Evolutionary conservation across 2,888 invertebrate genomes (phyloP), one percentile per base, ranked within the genome.

Genomic region (Drosophila anceps): DNA sequence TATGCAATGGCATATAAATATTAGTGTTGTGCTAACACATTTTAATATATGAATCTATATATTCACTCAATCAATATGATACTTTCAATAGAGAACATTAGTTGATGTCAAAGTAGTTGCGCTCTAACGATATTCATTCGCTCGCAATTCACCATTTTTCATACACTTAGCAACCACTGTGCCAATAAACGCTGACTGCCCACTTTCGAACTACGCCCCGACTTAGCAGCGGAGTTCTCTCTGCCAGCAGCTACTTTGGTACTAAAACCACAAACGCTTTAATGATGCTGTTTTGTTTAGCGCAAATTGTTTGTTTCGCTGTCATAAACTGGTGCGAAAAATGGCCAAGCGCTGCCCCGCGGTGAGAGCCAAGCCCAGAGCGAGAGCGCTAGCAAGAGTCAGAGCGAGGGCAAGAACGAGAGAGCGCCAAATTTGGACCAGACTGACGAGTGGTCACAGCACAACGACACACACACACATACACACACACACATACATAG

Each of bases 201-300:
- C 79, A 77, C 74, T 73, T 79, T 74, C 70, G 58, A 73, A 69
- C 46, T 48, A 74, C 62, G 71, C 59, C 43, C 18, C 66, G 41
- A 33, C 62, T 31, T 63, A 50, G 37, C 58, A 29, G 29, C 61
- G 27, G 12, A 27, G 48, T 58, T 35, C 69, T 54, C 81, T 62
- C 46, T 46, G 48, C 73, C 59, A 71, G 66, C 79, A 64, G 70
- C 79, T 67, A 69, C 75, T 65, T 78, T 68, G 74, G 84, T 82
- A 89, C 84, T 85, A 88, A 91, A 91, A 87, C 91, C 91, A 90
- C 91, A 91, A 91, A 87, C 85, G 79, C 82, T 89, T 88, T 91
- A 91, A 90, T 90, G 90, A 90, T 90, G 91, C 91, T 90, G 91
- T 91, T 90, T 87, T 91, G 87, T 87, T 91, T 85, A 85, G 89